phyloP scores from a whole-genome alignment of 2,797 vertebrate genomes.

The Pelochelys cantorii region DNA sequence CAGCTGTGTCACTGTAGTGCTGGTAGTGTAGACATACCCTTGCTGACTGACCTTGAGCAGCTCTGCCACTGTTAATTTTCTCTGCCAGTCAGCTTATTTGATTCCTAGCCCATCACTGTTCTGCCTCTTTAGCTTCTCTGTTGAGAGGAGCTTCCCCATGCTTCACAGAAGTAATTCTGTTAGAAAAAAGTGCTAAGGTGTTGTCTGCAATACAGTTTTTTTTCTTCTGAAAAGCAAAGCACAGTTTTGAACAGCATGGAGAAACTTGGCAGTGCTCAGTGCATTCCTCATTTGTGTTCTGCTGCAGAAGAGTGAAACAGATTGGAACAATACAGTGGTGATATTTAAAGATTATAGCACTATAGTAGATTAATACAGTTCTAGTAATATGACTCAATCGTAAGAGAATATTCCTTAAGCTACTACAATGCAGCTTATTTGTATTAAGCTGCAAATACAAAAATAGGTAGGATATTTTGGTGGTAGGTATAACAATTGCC shows the following conservation, averaged over 20 bases:
- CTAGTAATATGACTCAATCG: background rate
- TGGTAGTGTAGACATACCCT: background rate
- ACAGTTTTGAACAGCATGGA: slow-evolving; percentile 49
- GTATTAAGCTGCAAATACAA: background rate
- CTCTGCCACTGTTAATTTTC: background rate
- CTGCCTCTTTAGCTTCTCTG: background rate
- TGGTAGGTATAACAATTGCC: rapidly evolving
- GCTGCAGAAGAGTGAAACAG: slow-evolving; percentile 41
- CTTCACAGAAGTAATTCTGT: slow-evolving; percentile 17
- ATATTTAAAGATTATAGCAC: slow-evolving; percentile 14
- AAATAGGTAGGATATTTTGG: background rate
- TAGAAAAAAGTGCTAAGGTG: background rate
- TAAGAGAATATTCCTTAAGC: slow-evolving; percentile 31
- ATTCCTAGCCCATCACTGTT: background rate
- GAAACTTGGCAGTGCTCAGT: slow-evolving; percentile 12
- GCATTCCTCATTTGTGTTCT: slow-evolving; percentile 27
- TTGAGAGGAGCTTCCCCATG: background rate
- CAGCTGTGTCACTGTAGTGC: background rate
- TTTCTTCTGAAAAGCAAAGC: slow-evolving; percentile 44
- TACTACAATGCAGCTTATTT: background rate
- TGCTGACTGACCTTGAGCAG: background rate
- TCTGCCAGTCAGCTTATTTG: background rate
- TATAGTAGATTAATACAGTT: background rate
- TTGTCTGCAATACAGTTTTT: slow-evolving; percentile 31
- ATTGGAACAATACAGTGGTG: slow-evolving; percentile 2